phyloP scores from a whole-genome alignment of 2,888 invertebrate genomes.

The Lycocerus yunnanus region DNA sequence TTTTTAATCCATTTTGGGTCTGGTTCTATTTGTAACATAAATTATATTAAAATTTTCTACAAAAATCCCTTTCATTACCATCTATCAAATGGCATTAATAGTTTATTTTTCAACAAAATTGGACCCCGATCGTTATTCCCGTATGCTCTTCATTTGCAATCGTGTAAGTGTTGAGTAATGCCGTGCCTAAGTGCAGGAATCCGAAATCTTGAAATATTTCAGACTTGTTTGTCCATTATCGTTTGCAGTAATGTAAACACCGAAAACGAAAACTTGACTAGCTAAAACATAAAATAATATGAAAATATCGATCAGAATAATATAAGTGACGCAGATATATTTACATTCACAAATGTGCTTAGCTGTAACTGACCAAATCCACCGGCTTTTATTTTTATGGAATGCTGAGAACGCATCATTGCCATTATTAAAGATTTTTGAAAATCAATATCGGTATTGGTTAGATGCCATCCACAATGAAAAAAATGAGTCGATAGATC shows the following conservation, averaged over 20 bases:
- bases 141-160: too few species aligned
- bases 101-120: too few species aligned
- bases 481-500: not conserved
- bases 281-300: not conserved
- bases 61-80: too few species aligned
- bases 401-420: not conserved
- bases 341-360: not conserved
- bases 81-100: too few species aligned
- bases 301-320: not conserved
- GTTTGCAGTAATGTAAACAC: not conserved
- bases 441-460: not conserved
- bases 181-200: too few species aligned
- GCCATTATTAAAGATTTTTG: not conserved
- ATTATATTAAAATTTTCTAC: too few species aligned
- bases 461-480: too few species aligned
- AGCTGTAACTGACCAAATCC: not conserved
- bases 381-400: not conserved
- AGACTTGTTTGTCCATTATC: not conserved
- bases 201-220: too few species aligned
- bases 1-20: too few species aligned
- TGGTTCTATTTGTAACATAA: too few species aligned
- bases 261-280: constrained; percentile 8
- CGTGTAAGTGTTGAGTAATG: too few species aligned
- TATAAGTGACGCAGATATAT: not conserved
- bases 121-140: too few species aligned